Evolutionary conservation across 2,888 invertebrate species (phyloP).

Genomic region (Neoaliturus tenellus): DNA sequence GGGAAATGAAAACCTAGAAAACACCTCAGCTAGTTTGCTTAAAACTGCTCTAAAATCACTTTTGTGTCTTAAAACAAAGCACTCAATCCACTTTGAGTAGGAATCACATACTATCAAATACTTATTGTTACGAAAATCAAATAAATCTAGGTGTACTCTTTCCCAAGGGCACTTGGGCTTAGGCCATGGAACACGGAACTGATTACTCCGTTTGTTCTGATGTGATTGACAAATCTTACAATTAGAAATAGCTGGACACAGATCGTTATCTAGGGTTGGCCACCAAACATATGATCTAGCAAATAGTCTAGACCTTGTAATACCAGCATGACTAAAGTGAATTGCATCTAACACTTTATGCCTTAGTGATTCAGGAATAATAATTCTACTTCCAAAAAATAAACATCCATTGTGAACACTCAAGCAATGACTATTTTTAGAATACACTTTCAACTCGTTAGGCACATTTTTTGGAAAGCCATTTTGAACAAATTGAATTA

Average conservation of each 20-base stretch:
- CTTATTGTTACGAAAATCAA: not conserved
- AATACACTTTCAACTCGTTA: slow-evolving; percentile 11
- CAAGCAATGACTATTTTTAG: not conserved
- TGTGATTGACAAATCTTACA: not conserved
- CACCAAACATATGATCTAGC: not conserved
- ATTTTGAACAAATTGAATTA: not conserved
- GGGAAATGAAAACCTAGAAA: slow-evolving; percentile 15
- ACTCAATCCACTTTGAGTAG: slow-evolving; percentile 5
- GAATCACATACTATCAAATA: not conserved
- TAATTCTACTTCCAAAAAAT: slow-evolving; percentile 3
- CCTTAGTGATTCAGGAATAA: not conserved
- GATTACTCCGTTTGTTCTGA: not conserved
- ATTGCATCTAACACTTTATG: slow-evolving; percentile 14
- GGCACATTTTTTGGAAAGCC: slow-evolving; percentile 1
- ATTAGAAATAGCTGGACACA: not conserved
- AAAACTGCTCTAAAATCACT: slow-evolving; percentile 19
- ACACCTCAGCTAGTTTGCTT: slow-evolving; percentile 8
- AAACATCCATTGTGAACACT: slow-evolving; percentile 19
- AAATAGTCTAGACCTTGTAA: not conserved
- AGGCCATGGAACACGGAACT: not conserved
- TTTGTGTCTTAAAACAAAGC: not conserved
- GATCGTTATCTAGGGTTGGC: not conserved
- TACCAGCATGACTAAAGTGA: slow-evolving; percentile 2
- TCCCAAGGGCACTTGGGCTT: not conserved
- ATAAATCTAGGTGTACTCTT: not conserved